These are phyloP conservation scores for Drosophila lacertosa DNA, from an alignment of 1,140 invertebrate genomes.

Conservation along the genomic window DNA sequence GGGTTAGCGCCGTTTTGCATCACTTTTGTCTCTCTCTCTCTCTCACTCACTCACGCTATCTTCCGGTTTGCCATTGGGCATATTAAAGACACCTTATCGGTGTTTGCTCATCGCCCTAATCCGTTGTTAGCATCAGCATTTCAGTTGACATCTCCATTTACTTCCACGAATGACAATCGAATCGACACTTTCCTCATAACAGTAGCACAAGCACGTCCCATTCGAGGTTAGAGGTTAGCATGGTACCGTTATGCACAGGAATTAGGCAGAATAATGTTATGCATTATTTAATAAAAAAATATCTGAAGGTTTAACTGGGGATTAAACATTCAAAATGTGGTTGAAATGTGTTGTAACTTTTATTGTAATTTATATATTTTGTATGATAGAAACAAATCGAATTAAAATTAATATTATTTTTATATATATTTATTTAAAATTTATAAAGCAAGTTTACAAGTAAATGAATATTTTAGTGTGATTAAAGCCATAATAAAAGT, in stretches of 20 bases:
- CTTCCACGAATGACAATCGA: conserved; percentile 66
- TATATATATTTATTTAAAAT: no score
- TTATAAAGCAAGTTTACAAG: no score
- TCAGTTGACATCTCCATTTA: conserved; percentile 76
- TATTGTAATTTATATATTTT: no score
- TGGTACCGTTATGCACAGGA: conserved; percentile 52
- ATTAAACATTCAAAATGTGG: conserved; percentile 12
- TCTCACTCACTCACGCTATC: conserved; percentile 16
- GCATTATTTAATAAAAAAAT: conserved; percentile 22
- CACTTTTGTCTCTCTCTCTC: conserved; percentile 31
- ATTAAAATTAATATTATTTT: no score
- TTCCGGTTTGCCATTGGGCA: conserved; percentile 29
- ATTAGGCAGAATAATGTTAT: conserved; percentile 39
- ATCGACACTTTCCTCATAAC: conserved; percentile 32
- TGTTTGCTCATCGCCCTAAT: conserved; percentile 59
- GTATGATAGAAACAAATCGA: no score
- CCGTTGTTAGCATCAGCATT: conserved; percentile 45
- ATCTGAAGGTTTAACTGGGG: conserved; percentile 2
- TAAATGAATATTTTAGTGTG: no score
- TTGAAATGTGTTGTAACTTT: no score
- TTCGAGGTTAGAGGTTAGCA: conserved; percentile 13
- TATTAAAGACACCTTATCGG: conserved; percentile 55
- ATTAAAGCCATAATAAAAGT: no score
- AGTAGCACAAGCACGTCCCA: conserved; percentile 62
- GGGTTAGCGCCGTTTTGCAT: conserved; percentile 73